Evolutionary conservation across 2,888 invertebrate species (phyloP).

Genomic region (Ctenicera cuprea): DNA sequence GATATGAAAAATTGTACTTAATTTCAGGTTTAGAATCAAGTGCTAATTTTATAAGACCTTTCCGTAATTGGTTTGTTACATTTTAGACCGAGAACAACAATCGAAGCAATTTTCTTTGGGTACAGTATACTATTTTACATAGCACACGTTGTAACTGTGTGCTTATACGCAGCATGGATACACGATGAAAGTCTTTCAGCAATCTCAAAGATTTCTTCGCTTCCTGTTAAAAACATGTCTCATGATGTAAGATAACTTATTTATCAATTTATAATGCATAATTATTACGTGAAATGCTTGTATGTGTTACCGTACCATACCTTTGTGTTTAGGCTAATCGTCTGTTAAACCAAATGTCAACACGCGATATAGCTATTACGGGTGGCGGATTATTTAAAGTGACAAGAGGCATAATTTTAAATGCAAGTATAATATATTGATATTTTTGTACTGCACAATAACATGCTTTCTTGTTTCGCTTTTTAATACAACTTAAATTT

Average conservation of each 20-base stretch:
- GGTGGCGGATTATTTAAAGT: conserved; percentile 6
- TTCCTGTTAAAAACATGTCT: conserved; percentile 22
- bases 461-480: no score
- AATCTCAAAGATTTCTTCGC: conserved; percentile 13
- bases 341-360: background rate
- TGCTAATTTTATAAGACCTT: no score
- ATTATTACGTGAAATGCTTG: no score
- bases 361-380: background rate
- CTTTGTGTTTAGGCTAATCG: conserved; percentile 1
- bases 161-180: conserved; percentile 11
- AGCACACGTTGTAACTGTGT: conserved; percentile 13
- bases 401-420: background rate
- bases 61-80: background rate
- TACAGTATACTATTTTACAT: background rate
- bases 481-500: no score
- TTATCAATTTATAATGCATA: no score
- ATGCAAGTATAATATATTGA: background rate
- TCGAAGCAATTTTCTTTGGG: conserved; percentile 9
- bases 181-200: conserved; percentile 11
- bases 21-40: no score
- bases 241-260: conserved; percentile 13
- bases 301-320: no score
- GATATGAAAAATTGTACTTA: background rate
- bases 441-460: no score
- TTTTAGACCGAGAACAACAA: conserved; percentile 10